A percentile compares a stretch with the other conserved stretches of the same genome.
Evolutionary conservation across 2,888 invertebrate genomes (phyloP).

Genomic region (Osmoderma eremita): DNA sequence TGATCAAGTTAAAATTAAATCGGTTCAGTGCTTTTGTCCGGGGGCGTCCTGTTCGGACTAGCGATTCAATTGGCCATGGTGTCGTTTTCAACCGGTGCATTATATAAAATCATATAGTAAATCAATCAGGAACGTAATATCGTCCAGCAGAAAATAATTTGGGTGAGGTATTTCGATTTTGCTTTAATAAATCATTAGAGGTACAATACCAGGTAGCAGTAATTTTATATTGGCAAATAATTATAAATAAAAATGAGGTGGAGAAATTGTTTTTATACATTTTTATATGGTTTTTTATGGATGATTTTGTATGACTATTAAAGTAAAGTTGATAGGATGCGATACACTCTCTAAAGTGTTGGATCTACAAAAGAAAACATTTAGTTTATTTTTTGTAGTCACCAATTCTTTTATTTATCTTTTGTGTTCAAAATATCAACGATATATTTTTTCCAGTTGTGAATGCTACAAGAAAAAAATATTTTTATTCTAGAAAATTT

Average conservation of each 20-base stretch:
- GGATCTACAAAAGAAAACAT: too few relatives aligned
- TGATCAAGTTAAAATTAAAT: conserved; percentile 28
- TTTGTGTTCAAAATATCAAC: too few relatives aligned
- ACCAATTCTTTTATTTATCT: too few relatives aligned
- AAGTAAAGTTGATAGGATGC: too few relatives aligned
- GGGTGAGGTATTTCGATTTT: conserved; percentile 7
- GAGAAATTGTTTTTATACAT: neutral
- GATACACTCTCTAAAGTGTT: too few relatives aligned
- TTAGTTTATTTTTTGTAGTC: too few relatives aligned
- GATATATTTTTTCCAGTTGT: too few relatives aligned
- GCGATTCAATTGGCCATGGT: neutral
- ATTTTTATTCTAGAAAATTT: too few relatives aligned
- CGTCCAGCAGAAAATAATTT: conserved; percentile 6
- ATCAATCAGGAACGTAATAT: conserved; percentile 33
- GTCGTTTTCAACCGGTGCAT: conserved; percentile 14
- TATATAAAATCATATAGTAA: conserved; percentile 27
- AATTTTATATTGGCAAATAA: neutral
- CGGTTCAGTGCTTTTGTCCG: neutral
- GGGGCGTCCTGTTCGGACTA: neutral
- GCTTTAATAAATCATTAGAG: conserved; percentile 24
- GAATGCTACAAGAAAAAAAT: too few relatives aligned
- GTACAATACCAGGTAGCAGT: neutral
- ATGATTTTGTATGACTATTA: too few relatives aligned
- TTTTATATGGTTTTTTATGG: too few relatives aligned
- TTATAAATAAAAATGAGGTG: neutral